Percentiles rank a stretch among this genome's conserved stretches.
phyloP scores from a whole-genome alignment of 1,140 invertebrate genomes.

The Cydia amplana region DNA sequence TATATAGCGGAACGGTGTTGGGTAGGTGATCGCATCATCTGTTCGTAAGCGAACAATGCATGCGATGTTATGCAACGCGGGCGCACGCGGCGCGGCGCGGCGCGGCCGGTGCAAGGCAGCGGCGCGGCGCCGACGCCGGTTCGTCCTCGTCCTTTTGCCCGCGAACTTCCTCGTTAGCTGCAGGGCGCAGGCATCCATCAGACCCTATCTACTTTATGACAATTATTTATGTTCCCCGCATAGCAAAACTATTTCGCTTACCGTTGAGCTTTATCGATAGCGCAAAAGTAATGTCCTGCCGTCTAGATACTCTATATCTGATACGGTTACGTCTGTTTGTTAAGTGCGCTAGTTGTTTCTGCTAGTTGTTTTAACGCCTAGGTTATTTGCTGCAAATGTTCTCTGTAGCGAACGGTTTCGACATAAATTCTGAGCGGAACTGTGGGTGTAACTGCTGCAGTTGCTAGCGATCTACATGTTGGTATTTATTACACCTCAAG shows the following conservation, averaged over 20 bases:
- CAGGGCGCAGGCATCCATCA: slow-evolving; percentile 66
- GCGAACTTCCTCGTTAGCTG: slow-evolving; percentile 61
- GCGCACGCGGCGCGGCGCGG: background rate
- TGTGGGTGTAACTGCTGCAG: slow-evolving; percentile 74
- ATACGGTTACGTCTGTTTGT: slow-evolving; percentile 78
- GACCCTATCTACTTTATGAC: slow-evolving; percentile 73
- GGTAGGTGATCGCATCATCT: slow-evolving; percentile 53
- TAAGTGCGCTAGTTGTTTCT: slow-evolving; percentile 73
- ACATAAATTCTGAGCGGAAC: slow-evolving; percentile 74
- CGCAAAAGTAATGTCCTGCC: slow-evolving; percentile 73
- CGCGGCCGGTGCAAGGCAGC: background rate
- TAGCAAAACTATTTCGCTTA: slow-evolving; percentile 75
- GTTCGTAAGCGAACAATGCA: slow-evolving; percentile 46
- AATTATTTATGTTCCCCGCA: slow-evolving; percentile 76
- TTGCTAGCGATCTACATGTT: slow-evolving; percentile 59
- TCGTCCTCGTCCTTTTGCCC: slow-evolving; percentile 48
- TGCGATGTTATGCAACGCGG: slow-evolving; percentile 38
- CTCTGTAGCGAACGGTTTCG: slow-evolving; percentile 71
- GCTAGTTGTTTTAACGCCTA: slow-evolving; percentile 75
- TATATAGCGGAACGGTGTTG: slow-evolving; percentile 47
- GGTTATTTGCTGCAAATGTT: slow-evolving; percentile 75
- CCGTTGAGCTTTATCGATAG: slow-evolving; percentile 78
- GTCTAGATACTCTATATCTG: slow-evolving; percentile 74
- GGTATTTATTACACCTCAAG: slow-evolving; percentile 62
- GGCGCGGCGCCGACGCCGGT: background rate